Percentiles rank a stretch among this genome's conserved stretches.
phyloP scores from a whole-genome alignment of 2,797 vertebrate genomes.

The Myotis daubentonii region DNA sequence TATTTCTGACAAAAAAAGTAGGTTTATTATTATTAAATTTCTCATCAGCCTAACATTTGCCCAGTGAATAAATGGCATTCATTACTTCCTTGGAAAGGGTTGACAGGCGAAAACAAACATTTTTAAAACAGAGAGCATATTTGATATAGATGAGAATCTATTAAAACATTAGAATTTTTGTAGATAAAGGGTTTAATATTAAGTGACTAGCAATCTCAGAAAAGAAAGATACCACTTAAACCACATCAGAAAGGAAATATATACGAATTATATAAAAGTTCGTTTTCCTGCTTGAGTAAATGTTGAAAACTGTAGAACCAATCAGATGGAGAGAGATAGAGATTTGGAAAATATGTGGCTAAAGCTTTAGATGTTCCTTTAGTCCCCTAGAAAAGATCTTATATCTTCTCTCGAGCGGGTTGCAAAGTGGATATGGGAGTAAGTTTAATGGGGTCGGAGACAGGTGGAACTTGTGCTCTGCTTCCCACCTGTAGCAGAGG shows the following conservation, averaged over 20 bases:
- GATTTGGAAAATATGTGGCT: neutral
- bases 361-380: neutral
- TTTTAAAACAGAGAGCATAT: neutral
- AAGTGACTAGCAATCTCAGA: neutral
- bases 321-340: neutral
- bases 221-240: neutral
- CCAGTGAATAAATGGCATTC: neutral
- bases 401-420: neutral
- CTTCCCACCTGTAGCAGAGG: neutral
- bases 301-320: neutral
- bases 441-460: neutral
- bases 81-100: neutral
- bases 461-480: neutral
- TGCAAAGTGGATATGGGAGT: neutral
- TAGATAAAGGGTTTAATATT: neutral
- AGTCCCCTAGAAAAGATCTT: neutral
- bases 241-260: neutral
- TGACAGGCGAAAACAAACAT: neutral
- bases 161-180: conserved; percentile 7
- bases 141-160: neutral
- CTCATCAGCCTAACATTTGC: neutral
- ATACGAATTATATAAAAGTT: neutral
- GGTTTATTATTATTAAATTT: conserved; percentile 31
- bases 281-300: neutral
- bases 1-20: neutral